These are phyloP conservation scores for Cacatua alba DNA, from an alignment of 2,113 vertebrate species.

Conservation along the genomic window DNA sequence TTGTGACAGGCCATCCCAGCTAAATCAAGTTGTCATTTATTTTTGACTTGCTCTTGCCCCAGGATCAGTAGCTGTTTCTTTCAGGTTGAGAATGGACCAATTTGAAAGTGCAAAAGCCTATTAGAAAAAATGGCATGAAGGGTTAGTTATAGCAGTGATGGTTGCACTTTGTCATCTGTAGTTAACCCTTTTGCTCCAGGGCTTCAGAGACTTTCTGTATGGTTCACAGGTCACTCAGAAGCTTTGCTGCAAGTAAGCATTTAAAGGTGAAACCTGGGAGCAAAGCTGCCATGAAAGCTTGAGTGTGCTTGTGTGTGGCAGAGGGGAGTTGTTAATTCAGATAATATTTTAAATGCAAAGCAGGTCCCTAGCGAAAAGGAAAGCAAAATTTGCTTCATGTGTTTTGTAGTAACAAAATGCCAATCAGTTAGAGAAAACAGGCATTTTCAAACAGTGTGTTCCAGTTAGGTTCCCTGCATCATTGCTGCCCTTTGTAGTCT, in stretches of 20 bases:
- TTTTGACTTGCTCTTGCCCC: conserved; percentile 64
- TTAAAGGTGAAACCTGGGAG: conserved; percentile 38
- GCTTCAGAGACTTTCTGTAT: conserved; percentile 20
- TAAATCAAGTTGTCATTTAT: conserved; percentile 76
- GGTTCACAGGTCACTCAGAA: conserved; percentile 47
- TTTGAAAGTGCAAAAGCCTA: conserved; percentile 68
- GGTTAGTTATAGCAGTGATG: conserved; percentile 58
- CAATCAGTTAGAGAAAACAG: not conserved
- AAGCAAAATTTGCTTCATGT: not conserved
- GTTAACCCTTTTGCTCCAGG: conserved; percentile 61
- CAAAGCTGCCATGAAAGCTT: not conserved
- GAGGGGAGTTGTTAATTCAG: not conserved
- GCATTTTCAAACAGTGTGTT: not conserved
- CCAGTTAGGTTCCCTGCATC: not conserved
- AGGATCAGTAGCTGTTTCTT: conserved; percentile 61
- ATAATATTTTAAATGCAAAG: not conserved
- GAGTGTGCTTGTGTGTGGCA: not conserved
- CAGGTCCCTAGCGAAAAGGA: rapidly evolving
- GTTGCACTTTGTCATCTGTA: conserved; percentile 66
- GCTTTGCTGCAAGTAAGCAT: not conserved
- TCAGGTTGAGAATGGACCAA: conserved; percentile 61
- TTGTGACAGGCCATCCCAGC: conserved; percentile 62
- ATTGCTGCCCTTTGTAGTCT: not conserved
- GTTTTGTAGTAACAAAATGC: not conserved
- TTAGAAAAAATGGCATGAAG: conserved; percentile 67